A percentile compares a stretch with the other conserved stretches of the same genome.
These are phyloP conservation scores for Corticium candelabrum DNA, from an alignment of 37 sponge, comb jelly and placozoan genomes.

Conservation along the genomic window DNA sequence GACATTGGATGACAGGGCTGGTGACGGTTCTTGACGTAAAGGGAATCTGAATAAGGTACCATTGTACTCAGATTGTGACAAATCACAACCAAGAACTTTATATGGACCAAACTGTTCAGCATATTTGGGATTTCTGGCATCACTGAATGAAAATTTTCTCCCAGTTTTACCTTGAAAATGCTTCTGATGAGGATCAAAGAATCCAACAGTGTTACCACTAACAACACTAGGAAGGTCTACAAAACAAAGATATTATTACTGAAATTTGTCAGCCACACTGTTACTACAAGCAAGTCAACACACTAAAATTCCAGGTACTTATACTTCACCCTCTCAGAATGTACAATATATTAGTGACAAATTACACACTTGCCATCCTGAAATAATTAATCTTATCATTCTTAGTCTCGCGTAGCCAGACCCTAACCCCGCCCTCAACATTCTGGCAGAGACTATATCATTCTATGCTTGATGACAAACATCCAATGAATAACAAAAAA, in stretches of 20 bases:
- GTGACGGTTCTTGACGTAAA: slow-evolving; percentile 14
- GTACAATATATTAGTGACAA: no score
- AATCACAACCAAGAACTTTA: neutral
- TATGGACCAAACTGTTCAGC: neutral
- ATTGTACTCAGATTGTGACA: neutral
- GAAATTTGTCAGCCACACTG: no score
- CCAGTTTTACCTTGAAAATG: slow-evolving; percentile 45
- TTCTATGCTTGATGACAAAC: no score
- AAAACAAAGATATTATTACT: slow-evolving; percentile 19
- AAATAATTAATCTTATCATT: no score
- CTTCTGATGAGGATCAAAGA: slow-evolving; percentile 73
- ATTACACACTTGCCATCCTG: no score
- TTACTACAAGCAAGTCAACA: no score
- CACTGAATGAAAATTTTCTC: neutral
- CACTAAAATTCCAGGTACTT: no score
- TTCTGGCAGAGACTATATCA: no score
- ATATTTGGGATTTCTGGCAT: neutral
- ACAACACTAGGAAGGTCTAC: slow-evolving; percentile 78
- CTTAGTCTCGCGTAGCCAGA: no score
- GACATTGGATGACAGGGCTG: neutral
- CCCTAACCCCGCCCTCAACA: no score
- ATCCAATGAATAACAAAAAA: no score
- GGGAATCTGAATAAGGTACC: slow-evolving; percentile 67
- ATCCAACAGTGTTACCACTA: slow-evolving; percentile 35
- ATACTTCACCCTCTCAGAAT: no score